phyloP scores from a whole-genome alignment of 2,888 invertebrate genomes.

The Ceriagrion tenellum region DNA sequence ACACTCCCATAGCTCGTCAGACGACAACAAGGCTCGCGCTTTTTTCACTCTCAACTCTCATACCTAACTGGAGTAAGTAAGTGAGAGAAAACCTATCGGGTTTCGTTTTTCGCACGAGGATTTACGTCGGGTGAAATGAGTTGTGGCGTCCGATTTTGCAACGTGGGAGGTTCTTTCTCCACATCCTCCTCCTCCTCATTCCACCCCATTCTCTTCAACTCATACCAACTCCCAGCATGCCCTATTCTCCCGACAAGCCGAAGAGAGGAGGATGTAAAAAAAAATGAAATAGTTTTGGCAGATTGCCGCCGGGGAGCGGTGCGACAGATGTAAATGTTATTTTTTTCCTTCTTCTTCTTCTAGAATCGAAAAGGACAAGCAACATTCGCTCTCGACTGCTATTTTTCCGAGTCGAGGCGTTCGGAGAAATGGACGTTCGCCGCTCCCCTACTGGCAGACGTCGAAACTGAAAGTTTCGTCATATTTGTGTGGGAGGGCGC shows the following conservation, averaged over 20 bases:
- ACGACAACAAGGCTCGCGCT: not conserved
- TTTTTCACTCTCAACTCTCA: not conserved
- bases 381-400: not conserved
- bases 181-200: not conserved
- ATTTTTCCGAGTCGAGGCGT: not conserved
- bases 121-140: slow-evolving; percentile 20
- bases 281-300: not conserved
- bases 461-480: not conserved
- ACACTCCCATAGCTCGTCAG: not conserved
- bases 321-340: not conserved
- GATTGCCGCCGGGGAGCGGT: not conserved
- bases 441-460: not conserved
- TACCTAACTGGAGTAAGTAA: not conserved
- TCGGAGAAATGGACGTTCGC: not conserved
- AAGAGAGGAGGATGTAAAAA: not conserved
- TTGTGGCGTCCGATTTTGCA: not conserved
- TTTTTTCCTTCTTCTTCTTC: too few relatives aligned
- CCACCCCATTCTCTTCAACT: not conserved
- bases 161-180: not conserved
- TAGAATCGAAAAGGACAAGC: too few relatives aligned
- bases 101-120: slow-evolving; percentile 31
- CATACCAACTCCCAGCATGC: not conserved
- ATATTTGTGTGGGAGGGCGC: not conserved
- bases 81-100: slow-evolving; percentile 10
- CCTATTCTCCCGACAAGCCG: not conserved